Percentiles rank a stretch among this genome's conserved stretches.
Conservation (phyloP, 1,140 invertebrate species). For the Diorhabda carinulata region DNA sequence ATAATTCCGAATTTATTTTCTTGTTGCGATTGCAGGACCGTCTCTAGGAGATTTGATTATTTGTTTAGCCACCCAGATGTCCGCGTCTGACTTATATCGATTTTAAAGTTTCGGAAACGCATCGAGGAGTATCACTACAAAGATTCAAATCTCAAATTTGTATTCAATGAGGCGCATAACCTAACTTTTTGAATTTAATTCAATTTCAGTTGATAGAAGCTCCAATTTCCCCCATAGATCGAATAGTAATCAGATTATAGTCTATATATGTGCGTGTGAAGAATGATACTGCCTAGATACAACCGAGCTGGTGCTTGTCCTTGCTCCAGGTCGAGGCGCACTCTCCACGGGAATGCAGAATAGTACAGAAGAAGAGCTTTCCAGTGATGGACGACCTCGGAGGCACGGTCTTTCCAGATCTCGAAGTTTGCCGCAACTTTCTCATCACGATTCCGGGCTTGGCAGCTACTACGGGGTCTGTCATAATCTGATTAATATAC, state of each 20-base stretch:
- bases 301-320: not conserved
- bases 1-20: not conserved
- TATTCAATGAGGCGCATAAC: no score
- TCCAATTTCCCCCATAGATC: not conserved
- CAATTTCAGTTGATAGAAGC: not conserved
- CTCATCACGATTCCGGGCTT: conserved; percentile 48
- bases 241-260: not conserved
- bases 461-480: conserved; percentile 48
- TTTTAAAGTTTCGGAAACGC: no score
- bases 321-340: conserved; percentile 4
- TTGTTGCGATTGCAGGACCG: not conserved
- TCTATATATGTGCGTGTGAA: conserved; percentile 19
- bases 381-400: conserved; percentile 37
- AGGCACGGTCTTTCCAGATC: conserved; percentile 43
- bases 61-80: not conserved
- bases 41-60: not conserved
- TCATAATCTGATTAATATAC: conserved; percentile 5
- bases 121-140: no score
- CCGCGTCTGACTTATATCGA: no score
- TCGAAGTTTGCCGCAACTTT: conserved; percentile 49
- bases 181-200: no score
- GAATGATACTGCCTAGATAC: conserved; percentile 18
- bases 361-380: conserved; percentile 38
- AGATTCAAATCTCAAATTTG: no score
- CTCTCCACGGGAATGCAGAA: conserved; percentile 22